Base-by-base conservation (phyloP, 2,888 invertebrate genomes). In the Nomada fucata region DNA sequence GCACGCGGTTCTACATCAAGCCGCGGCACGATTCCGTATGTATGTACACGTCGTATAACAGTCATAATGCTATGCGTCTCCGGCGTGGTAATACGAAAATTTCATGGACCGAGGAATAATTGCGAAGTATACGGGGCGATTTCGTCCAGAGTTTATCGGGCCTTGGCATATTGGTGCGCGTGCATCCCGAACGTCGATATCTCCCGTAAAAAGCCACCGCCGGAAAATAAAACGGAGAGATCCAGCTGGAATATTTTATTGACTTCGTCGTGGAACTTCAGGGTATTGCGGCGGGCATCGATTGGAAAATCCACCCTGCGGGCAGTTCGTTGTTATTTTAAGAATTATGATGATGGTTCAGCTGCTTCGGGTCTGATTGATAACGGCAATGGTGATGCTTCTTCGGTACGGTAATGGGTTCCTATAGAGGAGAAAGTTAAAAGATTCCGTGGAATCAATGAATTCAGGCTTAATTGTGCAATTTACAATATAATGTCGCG, bases 21-120 rank as follows among this genome's bases (percentile, higher is more conserved):
- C 50, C 61, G 52, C 59, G 23, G 60, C n/a, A 75, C 69, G 80
- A 87, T 85, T 85, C 75, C 79, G 18, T 36, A 36, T 36, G 26
- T 67, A 63, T 63, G 60, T 53, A 70, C 64, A 69, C 63, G 57
- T 79, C 57, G 44, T 82, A 76, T 57, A 74, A 72, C 68, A 29
- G 82, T 55, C 61, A 82, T 83, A 76, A 76, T 76, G 67, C 73
- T 52, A 73, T 67, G 57, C 70, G 60, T 73, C 70, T 73, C 69
- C 60, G 20, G 36, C 42, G 42, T 23, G 65, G 47, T 69, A 53
- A 76, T 61, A 29, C 36, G 76, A 81, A 69, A 64, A 73, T 76
- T 83, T 76, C 76, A 76, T 74, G 73, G 23, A 53, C 52, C 68
- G 20, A 61, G 74, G 76, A 65, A 69, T 83, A 82, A 83, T 83